Evolutionary conservation across 2,113 vertebrate genomes (phyloP).

Genomic region (Pelmatolapia mariae): DNA sequence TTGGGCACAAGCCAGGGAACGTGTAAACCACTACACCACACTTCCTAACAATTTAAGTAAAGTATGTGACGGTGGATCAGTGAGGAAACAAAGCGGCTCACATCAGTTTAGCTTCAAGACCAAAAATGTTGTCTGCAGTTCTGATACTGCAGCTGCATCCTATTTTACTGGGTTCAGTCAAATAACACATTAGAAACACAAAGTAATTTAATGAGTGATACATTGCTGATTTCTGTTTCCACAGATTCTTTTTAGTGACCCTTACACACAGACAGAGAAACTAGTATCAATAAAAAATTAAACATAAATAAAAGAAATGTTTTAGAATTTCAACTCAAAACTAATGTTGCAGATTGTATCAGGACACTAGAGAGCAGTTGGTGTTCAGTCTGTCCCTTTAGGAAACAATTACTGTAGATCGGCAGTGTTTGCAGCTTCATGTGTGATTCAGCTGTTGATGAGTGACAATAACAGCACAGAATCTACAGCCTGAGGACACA

Average conservation of each 20-base stretch:
- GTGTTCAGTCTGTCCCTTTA: not conserved
- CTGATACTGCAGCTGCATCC: not conserved
- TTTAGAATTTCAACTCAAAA: fast-evolving
- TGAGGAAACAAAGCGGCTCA: fast-evolving
- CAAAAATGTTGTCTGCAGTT: not conserved
- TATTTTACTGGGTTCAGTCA: not conserved
- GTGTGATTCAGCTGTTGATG: not conserved
- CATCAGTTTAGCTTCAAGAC: not conserved
- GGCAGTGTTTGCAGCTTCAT: fast-evolving
- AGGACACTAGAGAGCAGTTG: not conserved
- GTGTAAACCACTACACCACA: not conserved
- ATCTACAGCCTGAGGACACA: not conserved
- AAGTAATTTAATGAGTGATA: fast-evolving
- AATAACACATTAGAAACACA: not conserved
- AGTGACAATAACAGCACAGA: not conserved
- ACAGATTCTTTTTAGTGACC: not conserved
- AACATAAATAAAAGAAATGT: not conserved
- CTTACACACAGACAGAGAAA: not conserved
- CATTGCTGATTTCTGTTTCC: not conserved
- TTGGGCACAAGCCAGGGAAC: not conserved
- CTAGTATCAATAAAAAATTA: fast-evolving
- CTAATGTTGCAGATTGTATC: not conserved
- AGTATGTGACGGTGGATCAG: fast-evolving
- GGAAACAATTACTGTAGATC: not conserved
- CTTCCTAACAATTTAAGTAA: not conserved